Evolutionary conservation across 2,113 vertebrate species (phyloP).

Genomic region (Cyanoliseus patagonus): DNA sequence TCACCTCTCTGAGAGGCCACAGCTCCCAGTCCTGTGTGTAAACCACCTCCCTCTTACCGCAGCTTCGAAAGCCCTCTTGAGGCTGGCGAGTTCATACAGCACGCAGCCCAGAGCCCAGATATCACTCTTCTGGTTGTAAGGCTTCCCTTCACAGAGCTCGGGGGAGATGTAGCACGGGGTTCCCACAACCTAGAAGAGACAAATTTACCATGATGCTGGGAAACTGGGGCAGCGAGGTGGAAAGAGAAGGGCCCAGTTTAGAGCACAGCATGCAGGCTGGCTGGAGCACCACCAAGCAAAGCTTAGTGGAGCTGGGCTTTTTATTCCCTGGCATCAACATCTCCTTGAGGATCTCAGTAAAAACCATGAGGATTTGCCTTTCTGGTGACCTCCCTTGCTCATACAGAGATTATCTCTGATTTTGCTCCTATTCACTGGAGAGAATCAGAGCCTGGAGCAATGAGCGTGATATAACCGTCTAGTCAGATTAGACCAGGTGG

Average conservation of each 20-base stretch:
- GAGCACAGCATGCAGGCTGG: background rate
- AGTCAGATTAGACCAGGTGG: constrained; percentile 6
- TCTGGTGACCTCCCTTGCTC: background rate
- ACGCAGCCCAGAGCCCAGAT: constrained; percentile 98
- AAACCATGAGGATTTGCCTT: background rate
- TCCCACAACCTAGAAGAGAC: constrained; percentile 86
- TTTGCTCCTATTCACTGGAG: background rate
- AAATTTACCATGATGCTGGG: background rate
- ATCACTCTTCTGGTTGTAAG: constrained; percentile 99
- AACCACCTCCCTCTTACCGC: constrained; percentile 78
- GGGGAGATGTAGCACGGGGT: constrained; percentile 98
- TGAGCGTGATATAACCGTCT: background rate
- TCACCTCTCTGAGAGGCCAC: background rate
- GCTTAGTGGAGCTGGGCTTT: background rate
- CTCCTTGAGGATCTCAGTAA: background rate
- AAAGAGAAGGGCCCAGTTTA: background rate
- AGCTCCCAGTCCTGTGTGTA: accelerated
- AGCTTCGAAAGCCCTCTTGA: constrained; percentile 97
- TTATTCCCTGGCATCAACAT: background rate
- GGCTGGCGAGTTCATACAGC: constrained; percentile 94
- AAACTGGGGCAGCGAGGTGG: background rate
- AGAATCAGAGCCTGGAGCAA: background rate
- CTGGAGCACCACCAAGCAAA: background rate
- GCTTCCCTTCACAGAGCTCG: constrained; percentile 97
- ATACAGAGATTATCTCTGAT: constrained; percentile 1